Evolutionary conservation across 2,888 invertebrate species (phyloP).

Genomic region (Ceriagrion tenellum): DNA sequence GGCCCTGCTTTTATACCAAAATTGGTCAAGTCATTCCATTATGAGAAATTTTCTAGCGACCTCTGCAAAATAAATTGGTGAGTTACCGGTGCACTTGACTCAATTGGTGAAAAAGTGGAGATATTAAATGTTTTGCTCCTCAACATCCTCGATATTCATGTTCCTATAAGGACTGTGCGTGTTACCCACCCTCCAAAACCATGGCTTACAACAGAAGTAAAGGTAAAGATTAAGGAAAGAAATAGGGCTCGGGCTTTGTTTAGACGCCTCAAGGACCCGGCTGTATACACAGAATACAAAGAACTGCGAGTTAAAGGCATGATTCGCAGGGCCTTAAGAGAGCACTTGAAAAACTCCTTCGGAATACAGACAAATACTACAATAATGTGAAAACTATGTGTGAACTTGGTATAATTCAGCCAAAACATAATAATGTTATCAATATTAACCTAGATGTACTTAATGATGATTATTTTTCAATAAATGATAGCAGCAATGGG

Average conservation of each 20-base stretch:
- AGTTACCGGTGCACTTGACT: neutral
- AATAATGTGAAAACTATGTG: no score
- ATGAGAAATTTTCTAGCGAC: neutral
- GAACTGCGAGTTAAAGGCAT: neutral
- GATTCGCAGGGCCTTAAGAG: neutral
- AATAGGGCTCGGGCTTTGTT: neutral
- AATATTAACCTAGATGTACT: neutral
- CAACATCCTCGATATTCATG: no score
- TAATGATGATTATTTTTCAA: no score
- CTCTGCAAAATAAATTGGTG: neutral
- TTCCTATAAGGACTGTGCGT: no score
- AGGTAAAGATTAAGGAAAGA: neutral
- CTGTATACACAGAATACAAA: neutral
- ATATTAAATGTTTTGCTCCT: no score
- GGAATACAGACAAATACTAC: no score
- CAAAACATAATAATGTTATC: neutral
- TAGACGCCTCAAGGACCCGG: neutral
- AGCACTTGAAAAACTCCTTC: neutral
- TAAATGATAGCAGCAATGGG: neutral
- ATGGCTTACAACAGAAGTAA: neutral
- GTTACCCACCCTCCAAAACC: neutral
- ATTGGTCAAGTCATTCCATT: neutral
- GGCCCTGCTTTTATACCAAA: neutral
- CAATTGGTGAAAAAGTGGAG: neutral
- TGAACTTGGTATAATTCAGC: neutral